These are phyloP conservation scores for Rhodinocichla rosea DNA, from an alignment of 2,113 vertebrate species.

Conservation along the genomic window DNA sequence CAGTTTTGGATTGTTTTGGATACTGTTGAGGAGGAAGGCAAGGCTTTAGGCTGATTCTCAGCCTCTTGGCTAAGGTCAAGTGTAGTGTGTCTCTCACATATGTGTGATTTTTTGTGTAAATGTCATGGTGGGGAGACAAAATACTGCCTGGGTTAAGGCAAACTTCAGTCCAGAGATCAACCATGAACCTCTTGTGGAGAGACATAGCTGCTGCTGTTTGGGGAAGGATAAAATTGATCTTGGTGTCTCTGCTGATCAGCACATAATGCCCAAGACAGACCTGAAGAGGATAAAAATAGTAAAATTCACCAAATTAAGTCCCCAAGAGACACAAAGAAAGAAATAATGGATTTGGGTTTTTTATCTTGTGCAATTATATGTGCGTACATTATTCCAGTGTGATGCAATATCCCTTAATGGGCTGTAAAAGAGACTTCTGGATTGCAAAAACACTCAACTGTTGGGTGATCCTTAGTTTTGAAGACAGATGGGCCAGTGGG, in stretches of 20 bases:
- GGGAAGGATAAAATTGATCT: neutral
- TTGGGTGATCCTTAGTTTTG: neutral
- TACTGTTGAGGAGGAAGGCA: neutral
- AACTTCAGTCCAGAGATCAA: neutral
- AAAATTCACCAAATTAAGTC: neutral
- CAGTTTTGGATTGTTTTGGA: neutral
- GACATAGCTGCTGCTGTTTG: neutral
- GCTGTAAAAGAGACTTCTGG: neutral
- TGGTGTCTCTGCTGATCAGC: neutral
- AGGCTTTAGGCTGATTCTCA: neutral
- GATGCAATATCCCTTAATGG: neutral
- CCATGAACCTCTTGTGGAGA: accelerated
- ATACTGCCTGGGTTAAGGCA: neutral
- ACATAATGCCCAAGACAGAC: neutral
- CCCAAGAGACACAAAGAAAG: neutral
- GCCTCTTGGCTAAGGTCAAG: neutral
- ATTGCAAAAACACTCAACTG: neutral
- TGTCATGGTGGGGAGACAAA: neutral
- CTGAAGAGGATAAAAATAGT: neutral
- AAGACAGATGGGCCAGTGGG: neutral
- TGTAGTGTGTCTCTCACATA: neutral
- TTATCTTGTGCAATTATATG: neutral
- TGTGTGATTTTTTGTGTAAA: neutral
- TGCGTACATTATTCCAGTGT: neutral
- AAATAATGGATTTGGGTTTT: neutral